Evolutionary conservation across 2,797 vertebrate species (phyloP).

Genomic region (Prunella strophiata): DNA sequence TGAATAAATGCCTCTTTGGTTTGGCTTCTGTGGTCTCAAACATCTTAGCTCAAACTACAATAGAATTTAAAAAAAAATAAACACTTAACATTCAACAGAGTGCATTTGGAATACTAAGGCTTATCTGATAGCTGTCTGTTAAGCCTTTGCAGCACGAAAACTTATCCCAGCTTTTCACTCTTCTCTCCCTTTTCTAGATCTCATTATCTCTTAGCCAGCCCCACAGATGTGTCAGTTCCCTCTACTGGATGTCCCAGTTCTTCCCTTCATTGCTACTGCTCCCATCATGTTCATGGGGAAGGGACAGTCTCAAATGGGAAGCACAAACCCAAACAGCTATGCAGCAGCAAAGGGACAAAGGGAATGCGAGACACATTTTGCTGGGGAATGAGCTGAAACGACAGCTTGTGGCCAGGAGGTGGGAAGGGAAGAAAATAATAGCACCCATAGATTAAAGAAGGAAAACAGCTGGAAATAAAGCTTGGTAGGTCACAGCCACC

Average conservation of each 20-base stretch:
- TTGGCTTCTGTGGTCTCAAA: not conserved
- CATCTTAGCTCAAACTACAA: not conserved
- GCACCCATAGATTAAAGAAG: not conserved
- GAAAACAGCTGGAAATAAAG: not conserved
- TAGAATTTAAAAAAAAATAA: not conserved
- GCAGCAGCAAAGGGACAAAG: not conserved
- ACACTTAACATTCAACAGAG: not conserved
- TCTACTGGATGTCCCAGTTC: not conserved
- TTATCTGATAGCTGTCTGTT: not conserved
- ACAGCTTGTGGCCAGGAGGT: not conserved
- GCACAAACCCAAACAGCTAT: not conserved
- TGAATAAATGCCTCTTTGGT: not conserved
- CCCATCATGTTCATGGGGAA: fast-evolving
- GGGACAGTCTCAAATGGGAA: not conserved
- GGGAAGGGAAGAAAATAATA: not conserved
- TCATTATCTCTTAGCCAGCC: not conserved
- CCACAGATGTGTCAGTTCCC: not conserved
- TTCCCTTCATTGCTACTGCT: not conserved
- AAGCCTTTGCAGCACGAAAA: not conserved
- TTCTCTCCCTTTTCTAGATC: not conserved
- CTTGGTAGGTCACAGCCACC: not conserved
- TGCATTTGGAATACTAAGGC: not conserved
- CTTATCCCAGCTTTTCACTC: not conserved
- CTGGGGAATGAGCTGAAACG: not conserved
- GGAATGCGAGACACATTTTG: not conserved